A percentile compares a stretch with the other conserved stretches of the same genome.
Conservation (phyloP, 2,888 invertebrate genomes). For the Chrysotoxum bicinctum region DNA sequence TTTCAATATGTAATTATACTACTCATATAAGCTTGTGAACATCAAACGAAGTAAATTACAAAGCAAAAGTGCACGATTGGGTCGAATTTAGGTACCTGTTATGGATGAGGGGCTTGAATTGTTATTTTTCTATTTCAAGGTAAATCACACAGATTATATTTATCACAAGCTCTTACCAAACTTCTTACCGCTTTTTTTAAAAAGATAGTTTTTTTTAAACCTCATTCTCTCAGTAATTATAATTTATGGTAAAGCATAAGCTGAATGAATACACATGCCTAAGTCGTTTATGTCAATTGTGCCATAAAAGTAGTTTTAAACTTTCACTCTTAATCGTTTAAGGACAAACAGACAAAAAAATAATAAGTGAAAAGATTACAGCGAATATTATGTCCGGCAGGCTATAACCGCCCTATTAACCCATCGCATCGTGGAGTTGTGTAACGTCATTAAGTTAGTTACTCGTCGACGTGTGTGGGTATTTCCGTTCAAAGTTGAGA, state of each 20-base stretch:
- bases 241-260: no score
- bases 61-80: neutral
- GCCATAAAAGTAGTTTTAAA: constrained; percentile 38
- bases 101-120: neutral
- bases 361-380: neutral
- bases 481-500: constrained; percentile 28
- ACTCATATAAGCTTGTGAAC: constrained; percentile 1
- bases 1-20: constrained; percentile 24
- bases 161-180: no score
- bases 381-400: constrained; percentile 12
- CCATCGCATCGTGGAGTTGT: constrained; percentile 30
- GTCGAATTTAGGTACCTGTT: neutral
- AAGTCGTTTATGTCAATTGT: neutral
- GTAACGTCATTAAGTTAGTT: constrained; percentile 35
- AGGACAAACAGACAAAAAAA: neutral
- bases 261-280: neutral
- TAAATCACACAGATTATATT: no score
- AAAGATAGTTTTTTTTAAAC: no score
- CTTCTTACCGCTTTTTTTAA: no score
- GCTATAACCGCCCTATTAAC: constrained; percentile 41
- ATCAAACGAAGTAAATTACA: neutral
- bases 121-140: neutral
- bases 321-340: constrained; percentile 53
- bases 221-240: no score
- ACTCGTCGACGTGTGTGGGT: neutral